Conservation (phyloP, 2,888 invertebrate species). For the Gari tellinella region DNA sequence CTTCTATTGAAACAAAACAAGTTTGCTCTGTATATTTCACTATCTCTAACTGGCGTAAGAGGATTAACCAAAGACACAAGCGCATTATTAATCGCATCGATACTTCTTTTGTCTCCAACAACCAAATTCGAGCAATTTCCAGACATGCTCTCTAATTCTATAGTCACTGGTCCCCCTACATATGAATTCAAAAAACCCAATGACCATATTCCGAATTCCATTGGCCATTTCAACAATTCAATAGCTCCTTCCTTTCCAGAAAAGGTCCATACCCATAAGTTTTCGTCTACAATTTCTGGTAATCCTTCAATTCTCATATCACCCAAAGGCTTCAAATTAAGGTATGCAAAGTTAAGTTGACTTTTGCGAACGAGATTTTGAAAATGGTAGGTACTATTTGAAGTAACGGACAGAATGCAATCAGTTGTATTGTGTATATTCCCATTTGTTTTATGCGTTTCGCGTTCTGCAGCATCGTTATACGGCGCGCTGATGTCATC, state of each 20-base stretch:
- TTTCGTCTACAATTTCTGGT: conserved; percentile 23
- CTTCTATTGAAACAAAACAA: conserved; percentile 55
- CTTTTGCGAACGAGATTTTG: too few relatives aligned
- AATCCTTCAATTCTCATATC: conserved; percentile 7
- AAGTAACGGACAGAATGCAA: too few relatives aligned
- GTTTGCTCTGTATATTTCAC: conserved; percentile 45
- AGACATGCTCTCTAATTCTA: conserved; percentile 2
- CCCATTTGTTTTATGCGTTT: too few relatives aligned
- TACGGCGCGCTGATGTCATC: too few relatives aligned
- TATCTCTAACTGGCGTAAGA: conserved; percentile 12
- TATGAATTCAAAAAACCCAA: conserved; percentile 42
- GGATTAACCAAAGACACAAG: conserved; percentile 13
- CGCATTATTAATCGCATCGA: conserved; percentile 32
- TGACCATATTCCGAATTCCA: conserved; percentile 61
- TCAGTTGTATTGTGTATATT: too few relatives aligned
- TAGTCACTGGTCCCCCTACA: conserved; percentile 12
- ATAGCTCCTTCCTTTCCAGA: conserved; percentile 44
- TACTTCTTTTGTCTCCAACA: conserved; percentile 39
- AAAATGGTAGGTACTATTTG: too few relatives aligned
- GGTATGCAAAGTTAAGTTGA: conserved; percentile 31
- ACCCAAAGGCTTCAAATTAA: conserved; percentile 7
- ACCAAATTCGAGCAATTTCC: conserved; percentile 50
- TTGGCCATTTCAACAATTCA: conserved; percentile 58
- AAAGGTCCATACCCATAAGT: conserved; percentile 60
- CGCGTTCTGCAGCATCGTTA: too few relatives aligned